Conservation (phyloP, 2,797 vertebrate species). For the Mycteria americana region DNA sequence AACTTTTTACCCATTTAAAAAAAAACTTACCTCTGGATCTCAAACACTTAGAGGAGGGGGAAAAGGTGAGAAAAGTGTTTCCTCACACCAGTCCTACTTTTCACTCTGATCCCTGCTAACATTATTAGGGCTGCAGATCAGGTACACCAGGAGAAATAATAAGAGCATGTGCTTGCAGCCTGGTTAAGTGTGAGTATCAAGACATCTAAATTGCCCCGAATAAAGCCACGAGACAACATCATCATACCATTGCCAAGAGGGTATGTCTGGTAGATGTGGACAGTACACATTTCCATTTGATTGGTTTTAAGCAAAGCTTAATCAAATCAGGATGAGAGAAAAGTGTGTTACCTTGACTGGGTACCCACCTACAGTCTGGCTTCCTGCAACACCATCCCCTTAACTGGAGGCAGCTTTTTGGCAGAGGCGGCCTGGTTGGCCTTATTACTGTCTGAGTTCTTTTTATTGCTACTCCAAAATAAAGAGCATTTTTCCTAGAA, state of each 20-base stretch:
- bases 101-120: not conserved
- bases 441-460: constrained; percentile 72
- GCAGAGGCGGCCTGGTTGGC: constrained; percentile 67
- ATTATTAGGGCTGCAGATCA: not conserved
- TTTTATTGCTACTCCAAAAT: constrained; percentile 81
- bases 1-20: not conserved
- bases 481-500: constrained; percentile 81
- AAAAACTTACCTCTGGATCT: constrained; percentile 36
- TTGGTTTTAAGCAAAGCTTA: constrained; percentile 16
- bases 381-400: constrained; percentile 68
- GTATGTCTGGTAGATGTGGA: not conserved
- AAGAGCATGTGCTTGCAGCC: not conserved
- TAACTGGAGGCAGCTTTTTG: constrained; percentile 65
- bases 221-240: not conserved
- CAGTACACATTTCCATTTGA: not conserved
- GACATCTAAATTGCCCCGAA: not conserved
- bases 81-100: not conserved
- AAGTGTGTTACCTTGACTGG: constrained; percentile 44
- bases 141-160: not conserved
- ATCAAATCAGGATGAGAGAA: constrained; percentile 14
- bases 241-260: not conserved
- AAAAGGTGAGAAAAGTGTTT: not conserved
- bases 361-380: constrained; percentile 79
- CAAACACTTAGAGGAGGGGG: not conserved
- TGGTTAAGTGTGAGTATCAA: not conserved